Evolutionary conservation across 2,888 invertebrate species (phyloP).

Genomic region (Schizotus pectinicornis): DNA sequence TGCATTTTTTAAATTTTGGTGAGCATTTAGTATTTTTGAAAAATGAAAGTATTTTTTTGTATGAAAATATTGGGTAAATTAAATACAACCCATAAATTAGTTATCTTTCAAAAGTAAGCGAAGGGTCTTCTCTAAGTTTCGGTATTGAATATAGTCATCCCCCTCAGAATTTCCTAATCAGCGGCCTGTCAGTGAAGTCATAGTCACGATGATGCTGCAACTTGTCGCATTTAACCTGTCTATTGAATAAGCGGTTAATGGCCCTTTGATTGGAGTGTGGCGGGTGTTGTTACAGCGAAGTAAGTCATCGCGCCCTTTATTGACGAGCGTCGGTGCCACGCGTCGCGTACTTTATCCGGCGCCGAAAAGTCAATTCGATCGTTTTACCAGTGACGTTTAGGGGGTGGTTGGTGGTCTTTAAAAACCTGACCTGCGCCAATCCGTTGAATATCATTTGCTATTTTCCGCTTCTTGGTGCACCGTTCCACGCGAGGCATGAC

Average conservation of each 20-base stretch:
- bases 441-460: conserved; percentile 1
- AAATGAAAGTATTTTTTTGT: no score
- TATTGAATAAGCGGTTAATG: conserved; percentile 25
- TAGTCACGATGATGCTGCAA: conserved; percentile 42
- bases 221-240: conserved; percentile 44
- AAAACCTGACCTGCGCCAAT: conserved; percentile 5
- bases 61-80: no score
- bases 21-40: no score
- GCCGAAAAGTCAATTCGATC: neutral
- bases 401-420: neutral
- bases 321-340: conserved; percentile 31
- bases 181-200: conserved; percentile 6
- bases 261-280: conserved; percentile 33
- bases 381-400: neutral
- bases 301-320: conserved; percentile 39
- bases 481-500: conserved; percentile 26
- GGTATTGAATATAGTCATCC: no score
- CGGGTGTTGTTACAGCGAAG: conserved; percentile 41
- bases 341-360: conserved; percentile 9
- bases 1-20: no score
- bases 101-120: no score
- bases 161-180: no score
- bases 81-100: no score
- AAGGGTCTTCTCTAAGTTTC: no score
- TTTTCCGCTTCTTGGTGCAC: conserved; percentile 30